Conservation (phyloP, 2,113 vertebrate species). For the Neoarius graeffei region DNA sequence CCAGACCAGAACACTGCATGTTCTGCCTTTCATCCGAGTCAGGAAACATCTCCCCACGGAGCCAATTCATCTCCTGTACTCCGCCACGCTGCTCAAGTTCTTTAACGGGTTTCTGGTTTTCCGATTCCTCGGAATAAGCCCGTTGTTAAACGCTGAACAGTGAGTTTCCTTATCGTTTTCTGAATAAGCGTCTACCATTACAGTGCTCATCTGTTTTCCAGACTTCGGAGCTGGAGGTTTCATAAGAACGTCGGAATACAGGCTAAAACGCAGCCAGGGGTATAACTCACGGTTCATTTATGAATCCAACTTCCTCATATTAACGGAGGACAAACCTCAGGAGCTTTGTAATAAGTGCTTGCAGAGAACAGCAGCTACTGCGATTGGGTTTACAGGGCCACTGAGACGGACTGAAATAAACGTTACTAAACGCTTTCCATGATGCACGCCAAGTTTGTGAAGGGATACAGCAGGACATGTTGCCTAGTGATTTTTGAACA, state of each 20-base stretch:
- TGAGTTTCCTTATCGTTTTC: background rate
- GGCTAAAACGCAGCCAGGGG: background rate
- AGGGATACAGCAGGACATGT: background rate
- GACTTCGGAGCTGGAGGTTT: background rate
- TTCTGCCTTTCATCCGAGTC: background rate
- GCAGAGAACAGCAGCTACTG: background rate
- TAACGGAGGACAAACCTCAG: background rate
- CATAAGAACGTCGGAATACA: background rate
- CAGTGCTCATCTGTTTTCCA: background rate
- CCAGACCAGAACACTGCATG: background rate
- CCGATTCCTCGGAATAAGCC: background rate
- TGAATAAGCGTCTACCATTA: background rate
- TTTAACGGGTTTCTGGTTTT: background rate
- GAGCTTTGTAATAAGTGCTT: background rate
- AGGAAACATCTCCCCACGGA: background rate
- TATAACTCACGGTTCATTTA: background rate
- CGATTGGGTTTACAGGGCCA: conserved; percentile 7
- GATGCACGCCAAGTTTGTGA: conserved; percentile 21
- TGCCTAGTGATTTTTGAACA: background rate
- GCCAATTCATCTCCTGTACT: background rate
- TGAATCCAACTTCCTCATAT: background rate
- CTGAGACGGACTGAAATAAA: conserved; percentile 39
- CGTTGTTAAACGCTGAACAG: background rate
- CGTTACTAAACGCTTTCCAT: conserved; percentile 23
- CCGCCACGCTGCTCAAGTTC: background rate